phyloP scores from a whole-genome alignment of 2,888 invertebrate species.

The Osmoderma eremita region DNA sequence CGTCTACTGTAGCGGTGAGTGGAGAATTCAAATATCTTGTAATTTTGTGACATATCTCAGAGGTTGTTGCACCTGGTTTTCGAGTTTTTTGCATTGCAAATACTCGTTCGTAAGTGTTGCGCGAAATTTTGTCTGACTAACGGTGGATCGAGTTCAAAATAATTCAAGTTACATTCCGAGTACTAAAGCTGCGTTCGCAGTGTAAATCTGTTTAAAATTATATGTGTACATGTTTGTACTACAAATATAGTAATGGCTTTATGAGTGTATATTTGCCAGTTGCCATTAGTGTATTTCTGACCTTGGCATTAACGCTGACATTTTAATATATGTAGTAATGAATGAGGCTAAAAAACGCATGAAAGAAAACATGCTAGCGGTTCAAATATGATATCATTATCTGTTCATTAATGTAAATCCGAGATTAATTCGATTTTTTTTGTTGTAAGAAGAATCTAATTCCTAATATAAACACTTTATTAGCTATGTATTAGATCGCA shows the following conservation, averaged over 20 bases:
- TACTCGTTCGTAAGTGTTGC: not conserved
- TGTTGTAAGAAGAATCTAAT: too few relatives aligned
- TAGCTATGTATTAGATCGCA: too few relatives aligned
- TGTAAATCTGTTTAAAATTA: slow-evolving; percentile 6
- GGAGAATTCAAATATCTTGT: not conserved
- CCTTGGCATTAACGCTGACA: slow-evolving; percentile 24
- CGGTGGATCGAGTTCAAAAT: not conserved
- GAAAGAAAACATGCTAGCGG: not conserved
- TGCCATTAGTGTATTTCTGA: slow-evolving; percentile 12
- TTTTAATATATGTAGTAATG: slow-evolving; percentile 6
- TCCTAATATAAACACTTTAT: too few relatives aligned
- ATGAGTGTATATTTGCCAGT: not conserved
- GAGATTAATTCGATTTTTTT: too few relatives aligned
- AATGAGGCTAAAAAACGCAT: slow-evolving; percentile 7
- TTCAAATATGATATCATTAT: too few relatives aligned
- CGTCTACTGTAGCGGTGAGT: not conserved
- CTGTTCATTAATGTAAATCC: too few relatives aligned
- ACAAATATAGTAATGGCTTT: not conserved
- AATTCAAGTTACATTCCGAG: not conserved
- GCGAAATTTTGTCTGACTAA: not conserved
- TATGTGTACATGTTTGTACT: slow-evolving; percentile 6
- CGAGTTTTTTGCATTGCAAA: not conserved
- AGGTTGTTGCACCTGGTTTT: slow-evolving; percentile 12
- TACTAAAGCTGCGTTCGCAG: too few relatives aligned
- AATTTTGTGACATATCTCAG: slow-evolving; percentile 4